These are phyloP conservation scores for Atherix ibis DNA, from an alignment of 2,888 invertebrate genomes.

Conservation along the genomic window DNA sequence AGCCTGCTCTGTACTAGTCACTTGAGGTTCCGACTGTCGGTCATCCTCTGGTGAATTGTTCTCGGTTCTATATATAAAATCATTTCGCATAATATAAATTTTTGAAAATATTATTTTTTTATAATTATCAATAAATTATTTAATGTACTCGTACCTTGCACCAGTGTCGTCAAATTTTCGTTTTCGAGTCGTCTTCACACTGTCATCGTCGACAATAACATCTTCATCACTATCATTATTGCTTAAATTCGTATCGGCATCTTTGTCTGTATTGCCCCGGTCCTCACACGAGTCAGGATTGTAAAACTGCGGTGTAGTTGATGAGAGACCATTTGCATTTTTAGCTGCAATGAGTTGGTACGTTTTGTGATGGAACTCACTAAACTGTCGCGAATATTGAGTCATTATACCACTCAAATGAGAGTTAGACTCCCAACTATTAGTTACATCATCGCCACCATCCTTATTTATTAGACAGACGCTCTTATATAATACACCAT, in stretches of 20 bases:
- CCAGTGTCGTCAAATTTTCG: constrained; percentile 24
- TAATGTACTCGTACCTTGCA: no score
- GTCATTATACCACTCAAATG: constrained; percentile 19
- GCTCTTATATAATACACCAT: constrained; percentile 29
- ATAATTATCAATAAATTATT: no score
- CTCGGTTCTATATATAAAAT: constrained; percentile 17
- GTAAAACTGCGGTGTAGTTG: constrained; percentile 31
- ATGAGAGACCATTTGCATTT: constrained; percentile 30
- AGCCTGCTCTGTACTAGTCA: constrained; percentile 27
- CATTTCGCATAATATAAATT: no score
- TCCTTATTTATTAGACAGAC: constrained; percentile 30
- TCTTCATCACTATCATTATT: constrained; percentile 33
- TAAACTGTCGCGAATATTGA: neutral
- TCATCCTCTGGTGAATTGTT: constrained; percentile 26
- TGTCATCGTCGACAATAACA: constrained; percentile 32
- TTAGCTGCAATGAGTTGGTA: constrained; percentile 20
- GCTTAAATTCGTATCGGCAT: constrained; percentile 22
- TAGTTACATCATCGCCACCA: constrained; percentile 25
- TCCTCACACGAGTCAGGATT: constrained; percentile 29
- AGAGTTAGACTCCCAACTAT: constrained; percentile 19
- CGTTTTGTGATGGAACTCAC: neutral
- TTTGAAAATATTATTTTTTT: no score
- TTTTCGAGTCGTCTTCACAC: constrained; percentile 20
- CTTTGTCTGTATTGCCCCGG: constrained; percentile 11
- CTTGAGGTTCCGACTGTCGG: constrained; percentile 29